phyloP scores from a whole-genome alignment of 2,888 invertebrate genomes.

The Caenorhabditis auriculariae region DNA sequence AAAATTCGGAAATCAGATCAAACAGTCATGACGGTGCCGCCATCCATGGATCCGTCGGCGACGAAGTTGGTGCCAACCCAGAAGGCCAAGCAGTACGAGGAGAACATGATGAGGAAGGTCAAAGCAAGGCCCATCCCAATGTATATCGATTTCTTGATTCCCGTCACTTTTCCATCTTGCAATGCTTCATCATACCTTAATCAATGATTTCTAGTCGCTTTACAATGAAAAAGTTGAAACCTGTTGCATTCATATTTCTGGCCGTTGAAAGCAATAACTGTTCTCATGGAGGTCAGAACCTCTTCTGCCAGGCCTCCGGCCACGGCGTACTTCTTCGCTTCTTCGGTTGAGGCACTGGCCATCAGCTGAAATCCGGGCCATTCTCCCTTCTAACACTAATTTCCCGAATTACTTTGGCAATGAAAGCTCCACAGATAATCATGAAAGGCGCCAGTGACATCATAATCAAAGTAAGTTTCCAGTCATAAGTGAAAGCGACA shows the following conservation, averaged over 20 bases:
- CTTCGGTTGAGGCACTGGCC: slow-evolving; percentile 65
- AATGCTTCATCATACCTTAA: slow-evolving; percentile 53
- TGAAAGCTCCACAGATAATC: slow-evolving; percentile 52
- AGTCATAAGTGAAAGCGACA: slow-evolving; percentile 53
- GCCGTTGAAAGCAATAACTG: slow-evolving; percentile 46
- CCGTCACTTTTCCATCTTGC: slow-evolving; percentile 47
- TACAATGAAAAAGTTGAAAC: too few species aligned
- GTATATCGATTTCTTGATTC: slow-evolving; percentile 56
- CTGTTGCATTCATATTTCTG: slow-evolving; percentile 40
- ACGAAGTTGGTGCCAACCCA: slow-evolving; percentile 56
- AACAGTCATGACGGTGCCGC: slow-evolving; percentile 40
- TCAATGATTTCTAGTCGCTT: too few species aligned
- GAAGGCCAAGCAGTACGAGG: slow-evolving; percentile 60
- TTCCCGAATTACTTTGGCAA: too few species aligned
- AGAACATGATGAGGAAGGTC: slow-evolving; percentile 63
- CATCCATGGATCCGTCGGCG: slow-evolving; percentile 21
- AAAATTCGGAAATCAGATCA: slow-evolving; percentile 9
- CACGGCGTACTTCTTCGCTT: slow-evolving; percentile 58
- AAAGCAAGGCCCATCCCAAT: slow-evolving; percentile 63
- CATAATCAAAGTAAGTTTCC: slow-evolving; percentile 60
- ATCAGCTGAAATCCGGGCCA: slow-evolving; percentile 63
- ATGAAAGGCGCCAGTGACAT: slow-evolving; percentile 60
- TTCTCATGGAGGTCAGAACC: slow-evolving; percentile 38
- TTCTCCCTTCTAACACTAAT: not conserved
- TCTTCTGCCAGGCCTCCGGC: slow-evolving; percentile 45